Evolutionary conservation across 2,797 vertebrate genomes (phyloP).

Genomic region (Peromyscus melanophrys): DNA sequence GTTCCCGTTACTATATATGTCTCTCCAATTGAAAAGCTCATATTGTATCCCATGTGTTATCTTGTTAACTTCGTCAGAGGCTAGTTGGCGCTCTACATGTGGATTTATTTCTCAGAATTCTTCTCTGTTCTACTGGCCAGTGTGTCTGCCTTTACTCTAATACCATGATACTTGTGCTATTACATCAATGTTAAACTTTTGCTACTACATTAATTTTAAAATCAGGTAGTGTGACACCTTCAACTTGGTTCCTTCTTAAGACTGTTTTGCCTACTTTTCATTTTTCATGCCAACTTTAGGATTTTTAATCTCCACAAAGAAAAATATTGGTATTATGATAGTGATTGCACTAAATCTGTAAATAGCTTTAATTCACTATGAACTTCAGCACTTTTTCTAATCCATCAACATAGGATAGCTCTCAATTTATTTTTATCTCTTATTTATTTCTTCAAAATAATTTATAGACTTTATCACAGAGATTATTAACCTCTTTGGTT

Average conservation of each 20-base stretch:
- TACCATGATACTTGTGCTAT: not conserved
- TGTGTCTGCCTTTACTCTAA: not conserved
- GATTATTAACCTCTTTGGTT: not conserved
- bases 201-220: not conserved
- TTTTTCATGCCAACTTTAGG: not conserved
- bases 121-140: not conserved
- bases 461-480: not conserved
- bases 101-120: not conserved
- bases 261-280: not conserved
- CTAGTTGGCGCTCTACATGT: too few species aligned
- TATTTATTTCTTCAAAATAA: not conserved
- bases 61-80: not conserved
- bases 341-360: not conserved
- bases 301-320: not conserved
- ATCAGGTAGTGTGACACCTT: not conserved
- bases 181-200: not conserved
- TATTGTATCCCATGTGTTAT: too few species aligned
- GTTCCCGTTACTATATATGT: not conserved
- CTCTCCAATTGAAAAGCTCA: not conserved
- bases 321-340: not conserved
- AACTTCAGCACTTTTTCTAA: not conserved
- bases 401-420: not conserved
- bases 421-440: not conserved
- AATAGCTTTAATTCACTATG: not conserved
- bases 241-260: not conserved